Evolutionary conservation across 2,888 invertebrate species (phyloP).

Genomic region (Teinopalpus imperialis): DNA sequence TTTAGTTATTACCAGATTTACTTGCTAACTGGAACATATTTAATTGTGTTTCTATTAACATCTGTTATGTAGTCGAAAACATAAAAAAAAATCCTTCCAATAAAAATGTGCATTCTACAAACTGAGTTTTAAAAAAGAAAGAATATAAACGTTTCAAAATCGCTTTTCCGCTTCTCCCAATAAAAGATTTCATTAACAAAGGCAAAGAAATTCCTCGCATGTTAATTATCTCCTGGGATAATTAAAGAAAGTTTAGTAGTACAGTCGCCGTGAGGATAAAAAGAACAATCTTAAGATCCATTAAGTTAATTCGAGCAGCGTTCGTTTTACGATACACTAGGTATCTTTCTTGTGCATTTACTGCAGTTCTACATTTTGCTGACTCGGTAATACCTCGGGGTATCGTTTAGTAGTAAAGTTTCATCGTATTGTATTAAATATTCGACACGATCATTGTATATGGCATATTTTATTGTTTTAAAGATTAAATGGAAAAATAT

Average conservation of each 20-base stretch:
- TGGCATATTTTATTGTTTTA: too few relatives aligned
- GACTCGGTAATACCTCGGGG: constrained; percentile 18
- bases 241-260: constrained; percentile 30
- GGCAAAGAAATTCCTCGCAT: constrained; percentile 31
- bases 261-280: constrained; percentile 29
- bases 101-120: too few relatives aligned
- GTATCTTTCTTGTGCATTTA: constrained; percentile 35
- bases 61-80: too few relatives aligned
- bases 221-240: constrained; percentile 30
- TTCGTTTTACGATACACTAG: constrained; percentile 38
- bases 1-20: too few relatives aligned
- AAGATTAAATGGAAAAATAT: too few relatives aligned
- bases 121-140: constrained; percentile 1
- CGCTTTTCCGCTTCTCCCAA: constrained; percentile 10
- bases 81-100: too few relatives aligned
- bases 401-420: constrained; percentile 17
- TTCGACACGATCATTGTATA: too few relatives aligned
- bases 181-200: constrained; percentile 26
- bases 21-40: too few relatives aligned
- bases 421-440: constrained; percentile 1
- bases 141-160: constrained; percentile 1
- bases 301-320: constrained; percentile 46
- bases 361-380: constrained; percentile 32
- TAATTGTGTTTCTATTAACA: too few relatives aligned
- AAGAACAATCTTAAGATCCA: constrained; percentile 37